These are phyloP conservation scores for Ethmia dodecea DNA, from an alignment of 2,888 invertebrate genomes.

Conservation along the genomic window DNA sequence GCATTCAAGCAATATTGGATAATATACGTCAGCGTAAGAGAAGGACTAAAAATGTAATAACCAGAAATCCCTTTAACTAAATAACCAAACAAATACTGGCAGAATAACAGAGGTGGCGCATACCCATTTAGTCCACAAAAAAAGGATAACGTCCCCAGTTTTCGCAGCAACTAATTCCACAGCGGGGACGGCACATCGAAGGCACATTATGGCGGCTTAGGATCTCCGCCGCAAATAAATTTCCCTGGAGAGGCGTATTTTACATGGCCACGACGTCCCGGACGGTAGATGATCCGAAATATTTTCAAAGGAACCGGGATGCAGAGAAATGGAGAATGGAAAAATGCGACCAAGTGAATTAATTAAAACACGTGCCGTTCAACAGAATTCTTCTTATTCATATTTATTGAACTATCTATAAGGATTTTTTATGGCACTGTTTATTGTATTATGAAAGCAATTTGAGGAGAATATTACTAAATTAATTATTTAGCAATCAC, in stretches of 20 bases:
- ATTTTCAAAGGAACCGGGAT: conserved; percentile 13
- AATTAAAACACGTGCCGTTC: background rate
- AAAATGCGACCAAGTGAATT: conserved; percentile 1
- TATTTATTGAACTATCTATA: no score
- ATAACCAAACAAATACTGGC: no score
- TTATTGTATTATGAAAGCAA: no score
- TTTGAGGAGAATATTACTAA: no score
- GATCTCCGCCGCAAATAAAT: conserved; percentile 60
- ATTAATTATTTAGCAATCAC: no score
- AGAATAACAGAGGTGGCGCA: background rate
- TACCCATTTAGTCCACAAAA: background rate
- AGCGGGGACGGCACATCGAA: conserved; percentile 43
- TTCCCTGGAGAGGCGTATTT: conserved; percentile 66
- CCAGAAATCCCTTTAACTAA: no score
- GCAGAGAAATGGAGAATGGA: background rate
- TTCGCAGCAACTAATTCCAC: conserved; percentile 22
- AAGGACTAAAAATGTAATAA: no score
- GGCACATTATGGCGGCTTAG: conserved; percentile 55
- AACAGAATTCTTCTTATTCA: no score
- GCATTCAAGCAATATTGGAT: no score
- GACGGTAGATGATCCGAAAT: conserved; percentile 15
- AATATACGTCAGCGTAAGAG: no score
- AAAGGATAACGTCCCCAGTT: conserved; percentile 14
- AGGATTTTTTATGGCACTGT: no score
- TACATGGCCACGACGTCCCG: conserved; percentile 21